These are phyloP conservation scores for Malurus cyaneus DNA, from an alignment of 2,113 vertebrate species.

Conservation along the genomic window DNA sequence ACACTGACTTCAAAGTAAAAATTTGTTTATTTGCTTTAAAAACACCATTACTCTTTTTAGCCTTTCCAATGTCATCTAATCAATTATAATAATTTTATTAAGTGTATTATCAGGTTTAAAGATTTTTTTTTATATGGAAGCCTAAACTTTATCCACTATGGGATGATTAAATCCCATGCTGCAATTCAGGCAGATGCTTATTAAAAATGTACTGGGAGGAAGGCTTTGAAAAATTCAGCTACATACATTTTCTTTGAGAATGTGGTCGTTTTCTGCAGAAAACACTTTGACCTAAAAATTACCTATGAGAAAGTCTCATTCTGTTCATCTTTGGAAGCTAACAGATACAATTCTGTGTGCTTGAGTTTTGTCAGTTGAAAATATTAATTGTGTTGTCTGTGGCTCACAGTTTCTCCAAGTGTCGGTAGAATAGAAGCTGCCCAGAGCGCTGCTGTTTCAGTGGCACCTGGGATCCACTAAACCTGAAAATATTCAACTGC, in stretches of 20 bases:
- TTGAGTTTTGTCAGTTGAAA: not conserved
- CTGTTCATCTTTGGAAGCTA: not conserved
- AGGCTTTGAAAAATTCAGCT: not conserved
- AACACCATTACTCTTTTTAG: constrained; percentile 11
- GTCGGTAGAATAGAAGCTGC: not conserved
- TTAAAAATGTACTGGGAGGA: not conserved
- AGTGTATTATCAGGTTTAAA: not conserved
- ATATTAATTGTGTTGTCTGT: not conserved
- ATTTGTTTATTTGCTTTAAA: constrained; percentile 15
- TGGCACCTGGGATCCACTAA: not conserved
- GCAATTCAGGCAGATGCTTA: not conserved
- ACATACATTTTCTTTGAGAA: not conserved
- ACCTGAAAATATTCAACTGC: not conserved
- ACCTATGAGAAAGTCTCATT: not conserved
- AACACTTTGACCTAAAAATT: not conserved
- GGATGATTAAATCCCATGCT: not conserved
- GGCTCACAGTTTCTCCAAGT: not conserved
- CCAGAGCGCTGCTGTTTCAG: not conserved
- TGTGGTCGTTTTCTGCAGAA: not conserved
- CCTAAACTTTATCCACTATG: not conserved
- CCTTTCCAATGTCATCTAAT: not conserved
- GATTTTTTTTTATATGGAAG: not conserved
- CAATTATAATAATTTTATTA: not conserved
- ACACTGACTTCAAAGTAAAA: constrained; percentile 63
- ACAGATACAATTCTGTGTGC: not conserved